phyloP scores from a whole-genome alignment of 2,113 vertebrate species.

The Trichechus manatus region DNA sequence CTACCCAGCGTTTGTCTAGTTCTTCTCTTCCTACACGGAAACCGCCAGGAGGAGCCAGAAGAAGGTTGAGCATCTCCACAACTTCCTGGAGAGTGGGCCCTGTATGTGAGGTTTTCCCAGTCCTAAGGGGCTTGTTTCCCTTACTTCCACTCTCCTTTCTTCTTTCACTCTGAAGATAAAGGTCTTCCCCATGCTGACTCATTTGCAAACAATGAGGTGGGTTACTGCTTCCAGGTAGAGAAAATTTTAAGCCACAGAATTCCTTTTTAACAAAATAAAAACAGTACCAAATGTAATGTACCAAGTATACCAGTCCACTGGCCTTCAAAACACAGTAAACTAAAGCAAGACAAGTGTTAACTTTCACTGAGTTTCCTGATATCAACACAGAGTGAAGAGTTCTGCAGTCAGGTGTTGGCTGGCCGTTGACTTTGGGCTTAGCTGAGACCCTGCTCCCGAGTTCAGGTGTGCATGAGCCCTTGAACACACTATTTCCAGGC shows the following conservation, averaged over 20 bases:
- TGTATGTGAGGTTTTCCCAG: no score
- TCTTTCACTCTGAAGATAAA: not conserved
- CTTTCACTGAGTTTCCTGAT: not conserved
- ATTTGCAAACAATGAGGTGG: not conserved
- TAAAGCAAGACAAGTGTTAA: not conserved
- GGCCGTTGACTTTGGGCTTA: not conserved
- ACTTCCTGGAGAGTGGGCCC: not conserved
- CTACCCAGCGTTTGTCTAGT: not conserved
- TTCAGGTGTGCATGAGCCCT: not conserved
- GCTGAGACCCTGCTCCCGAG: not conserved
- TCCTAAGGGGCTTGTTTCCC: no score
- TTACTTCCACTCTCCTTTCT: not conserved
- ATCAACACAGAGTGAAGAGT: not conserved
- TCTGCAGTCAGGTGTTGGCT: not conserved
- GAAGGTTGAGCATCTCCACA: not conserved
- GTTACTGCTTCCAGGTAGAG: not conserved
- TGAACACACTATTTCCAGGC: not conserved
- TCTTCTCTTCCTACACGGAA: not conserved
- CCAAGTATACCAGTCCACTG: not conserved
- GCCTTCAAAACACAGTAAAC: not conserved
- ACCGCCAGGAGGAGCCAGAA: not conserved
- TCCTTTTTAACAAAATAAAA: not conserved
- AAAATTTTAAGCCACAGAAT: not conserved
- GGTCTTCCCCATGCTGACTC: not conserved
- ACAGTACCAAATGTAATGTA: not conserved